These are phyloP conservation scores for Anisognathus igniventris DNA, from an alignment of 2,797 vertebrate genomes.

Conservation along the genomic window DNA sequence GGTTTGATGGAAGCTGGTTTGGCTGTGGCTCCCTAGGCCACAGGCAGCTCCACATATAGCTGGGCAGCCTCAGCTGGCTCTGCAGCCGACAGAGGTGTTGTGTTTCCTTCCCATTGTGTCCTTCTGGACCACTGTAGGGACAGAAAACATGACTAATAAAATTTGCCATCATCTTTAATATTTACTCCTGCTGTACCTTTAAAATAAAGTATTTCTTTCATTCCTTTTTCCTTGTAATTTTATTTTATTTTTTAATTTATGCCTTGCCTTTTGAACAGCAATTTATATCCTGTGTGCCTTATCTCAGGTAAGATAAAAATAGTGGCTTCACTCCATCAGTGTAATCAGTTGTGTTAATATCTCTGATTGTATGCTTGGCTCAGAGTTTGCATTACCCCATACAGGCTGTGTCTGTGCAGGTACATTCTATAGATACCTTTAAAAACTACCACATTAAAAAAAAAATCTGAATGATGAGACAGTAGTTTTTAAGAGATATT, in stretches of 20 bases:
- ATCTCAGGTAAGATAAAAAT: conserved; percentile 45
- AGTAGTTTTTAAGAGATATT: not conserved
- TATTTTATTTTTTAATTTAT: not conserved
- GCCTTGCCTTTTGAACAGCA: not conserved
- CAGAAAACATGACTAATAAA: not conserved
- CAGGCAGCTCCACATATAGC: not conserved
- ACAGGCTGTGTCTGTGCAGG: conserved; percentile 20
- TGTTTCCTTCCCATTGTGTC: not conserved
- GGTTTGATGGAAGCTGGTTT: not conserved
- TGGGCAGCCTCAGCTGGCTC: not conserved
- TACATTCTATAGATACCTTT: not conserved
- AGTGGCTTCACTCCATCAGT: conserved; percentile 39
- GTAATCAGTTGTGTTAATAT: conserved; percentile 39
- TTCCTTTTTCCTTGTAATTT: not conserved
- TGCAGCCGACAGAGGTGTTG: not conserved
- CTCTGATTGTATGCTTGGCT: conserved; percentile 38
- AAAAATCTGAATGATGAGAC: not conserved
- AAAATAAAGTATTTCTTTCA: not conserved
- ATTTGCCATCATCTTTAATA: not conserved
- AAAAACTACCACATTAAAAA: not conserved
- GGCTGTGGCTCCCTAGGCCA: not conserved
- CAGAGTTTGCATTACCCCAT: conserved; percentile 25
- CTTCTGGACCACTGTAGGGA: not conserved
- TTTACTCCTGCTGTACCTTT: not conserved
- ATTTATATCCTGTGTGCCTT: conserved; percentile 17